Evolutionary conservation across 2,113 vertebrate genomes (phyloP), one percentile per base, ranked within the genome.

Genomic region (Hylia prasina): DNA sequence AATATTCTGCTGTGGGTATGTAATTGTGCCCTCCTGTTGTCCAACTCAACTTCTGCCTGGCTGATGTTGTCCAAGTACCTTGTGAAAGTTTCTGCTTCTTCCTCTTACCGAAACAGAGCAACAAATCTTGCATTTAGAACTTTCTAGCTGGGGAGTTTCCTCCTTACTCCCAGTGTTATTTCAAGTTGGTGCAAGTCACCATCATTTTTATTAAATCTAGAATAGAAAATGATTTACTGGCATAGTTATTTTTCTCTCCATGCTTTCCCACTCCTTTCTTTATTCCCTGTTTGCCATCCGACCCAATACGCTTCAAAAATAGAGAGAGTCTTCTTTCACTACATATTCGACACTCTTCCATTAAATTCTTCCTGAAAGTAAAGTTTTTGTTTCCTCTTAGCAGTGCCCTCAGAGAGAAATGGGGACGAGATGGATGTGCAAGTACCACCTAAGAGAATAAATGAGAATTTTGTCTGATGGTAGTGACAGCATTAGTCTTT

Each of bases 261-360:
- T 68, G 20, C 13, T 89, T 87, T 39, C 17, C 35, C 33, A 60
- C 20, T 76, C 66, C 17, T 87, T 95, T 80, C 48, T 37, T 64
- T 60, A 63, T 94, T 72, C 30, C 7, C 30, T 39, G 13, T 61
- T 44, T 83, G 50, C 24, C 54, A 73, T 58, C 16, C 33, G 45
- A 69, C 6, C 6, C n/a, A 47, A 51, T 14, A 31, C 2, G 2
- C 10, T 66, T 82, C 42, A 48, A 27, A 66, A 7, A 48, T 27
- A 4, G 23, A 39, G 40, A 71, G 7, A 69, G 5, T 53, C 10
- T 79, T 82, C 51, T 90, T 79, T 65, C 69, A 42, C 13, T 72
- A 9, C 0, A 1, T 63, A 53, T 44, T 16, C 0, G 0, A 37
- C 28, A 47, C 50, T 79, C 30, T 72, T 86, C 27, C 14, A 19